A percentile compares a stretch with the other conserved stretches of the same genome.
phyloP scores from a whole-genome alignment of 2,888 invertebrate species.

The Lycocerus yunnanus region DNA sequence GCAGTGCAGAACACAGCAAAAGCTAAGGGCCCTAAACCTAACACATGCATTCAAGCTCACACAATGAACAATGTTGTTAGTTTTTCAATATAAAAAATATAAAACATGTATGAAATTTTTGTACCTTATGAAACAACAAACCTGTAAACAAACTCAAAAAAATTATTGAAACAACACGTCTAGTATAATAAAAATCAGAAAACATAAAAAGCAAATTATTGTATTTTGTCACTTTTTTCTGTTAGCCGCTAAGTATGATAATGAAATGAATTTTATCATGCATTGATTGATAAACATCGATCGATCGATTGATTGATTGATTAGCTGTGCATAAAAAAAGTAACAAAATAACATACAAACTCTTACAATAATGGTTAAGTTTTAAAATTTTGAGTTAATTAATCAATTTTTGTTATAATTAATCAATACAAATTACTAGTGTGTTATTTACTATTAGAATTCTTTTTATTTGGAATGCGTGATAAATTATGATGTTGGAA shows the following conservation, averaged over 20 bases:
- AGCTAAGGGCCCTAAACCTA: conserved; percentile 51
- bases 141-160: conserved; percentile 37
- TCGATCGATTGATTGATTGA: neutral
- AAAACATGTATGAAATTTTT: conserved; percentile 35
- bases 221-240: conserved; percentile 19
- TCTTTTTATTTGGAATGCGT: conserved; percentile 2
- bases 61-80: conserved; percentile 45
- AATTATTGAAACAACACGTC: conserved; percentile 32
- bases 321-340: neutral
- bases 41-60: conserved; percentile 55
- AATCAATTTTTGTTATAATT: conserved; percentile 5
- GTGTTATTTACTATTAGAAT: conserved; percentile 19
- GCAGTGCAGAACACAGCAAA: conserved; percentile 37
- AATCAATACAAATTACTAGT: conserved; percentile 19
- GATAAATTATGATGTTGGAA: conserved; percentile 26
- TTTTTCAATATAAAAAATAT: conserved; percentile 40
- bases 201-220: conserved; percentile 26
- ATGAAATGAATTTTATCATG: neutral
- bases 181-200: conserved; percentile 34
- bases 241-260: neutral
- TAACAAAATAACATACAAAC: conserved; percentile 5
- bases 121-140: conserved; percentile 31
- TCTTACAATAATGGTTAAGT: neutral
- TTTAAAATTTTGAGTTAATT: conserved; percentile 1
- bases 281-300: neutral